phyloP scores from a whole-genome alignment of 2,888 invertebrate genomes.

The Brachylomia viminalis region DNA sequence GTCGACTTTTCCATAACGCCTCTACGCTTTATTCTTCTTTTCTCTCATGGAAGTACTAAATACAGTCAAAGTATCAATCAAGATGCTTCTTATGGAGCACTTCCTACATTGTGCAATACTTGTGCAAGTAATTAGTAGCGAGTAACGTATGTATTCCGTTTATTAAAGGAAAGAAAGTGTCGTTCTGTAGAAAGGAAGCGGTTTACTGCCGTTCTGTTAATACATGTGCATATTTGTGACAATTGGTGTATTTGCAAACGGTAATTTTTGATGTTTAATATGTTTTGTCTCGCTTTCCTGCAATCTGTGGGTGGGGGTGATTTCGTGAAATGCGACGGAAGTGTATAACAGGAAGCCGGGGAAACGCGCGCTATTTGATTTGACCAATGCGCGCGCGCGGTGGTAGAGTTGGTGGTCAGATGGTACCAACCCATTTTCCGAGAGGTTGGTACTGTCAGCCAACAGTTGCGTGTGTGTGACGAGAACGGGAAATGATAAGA shows the following conservation, averaged over 20 bases:
- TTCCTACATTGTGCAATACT: constrained; percentile 66
- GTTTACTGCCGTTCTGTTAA: constrained; percentile 48
- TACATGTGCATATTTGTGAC: constrained; percentile 59
- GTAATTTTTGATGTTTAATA: no score
- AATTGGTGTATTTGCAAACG: constrained; percentile 43
- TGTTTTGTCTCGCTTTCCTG: no score
- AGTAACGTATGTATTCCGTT: constrained; percentile 51
- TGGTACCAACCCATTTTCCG: no score
- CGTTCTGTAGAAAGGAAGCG: constrained; percentile 64
- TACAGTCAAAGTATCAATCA: constrained; percentile 51
- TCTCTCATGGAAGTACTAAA: constrained; percentile 43
- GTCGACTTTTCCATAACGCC: constrained; percentile 10
- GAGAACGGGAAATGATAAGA: no score
- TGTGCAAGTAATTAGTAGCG: constrained; percentile 60
- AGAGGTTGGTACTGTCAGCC: no score
- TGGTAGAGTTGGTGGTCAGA: no score
- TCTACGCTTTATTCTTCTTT: constrained; percentile 19
- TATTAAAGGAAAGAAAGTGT: constrained; percentile 70
- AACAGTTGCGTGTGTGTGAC: no score
- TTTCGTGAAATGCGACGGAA: no score
- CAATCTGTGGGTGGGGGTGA: no score
- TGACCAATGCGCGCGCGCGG: no score
- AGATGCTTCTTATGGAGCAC: constrained; percentile 56
- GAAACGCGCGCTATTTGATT: no score
- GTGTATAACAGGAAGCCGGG: no score